Evolutionary conservation across 2,888 invertebrate genomes (phyloP).

Genomic region (Pyrrhia umbra): DNA sequence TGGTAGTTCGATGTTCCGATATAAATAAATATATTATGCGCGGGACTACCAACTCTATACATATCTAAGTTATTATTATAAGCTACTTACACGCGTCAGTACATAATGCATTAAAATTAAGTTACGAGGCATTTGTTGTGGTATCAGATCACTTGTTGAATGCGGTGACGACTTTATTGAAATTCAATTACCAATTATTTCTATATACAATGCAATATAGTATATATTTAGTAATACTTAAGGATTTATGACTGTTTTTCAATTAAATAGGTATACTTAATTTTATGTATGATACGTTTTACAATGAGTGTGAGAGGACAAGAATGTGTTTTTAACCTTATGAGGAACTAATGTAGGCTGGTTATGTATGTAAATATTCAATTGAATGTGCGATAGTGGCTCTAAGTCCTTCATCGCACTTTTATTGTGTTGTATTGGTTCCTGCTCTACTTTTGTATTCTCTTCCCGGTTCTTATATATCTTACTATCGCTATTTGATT

Average conservation of each 20-base stretch:
- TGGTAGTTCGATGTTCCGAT: background rate
- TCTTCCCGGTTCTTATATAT: no score
- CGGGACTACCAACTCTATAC: constrained; percentile 21
- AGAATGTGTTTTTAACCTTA: background rate
- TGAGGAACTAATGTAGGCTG: background rate
- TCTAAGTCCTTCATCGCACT: background rate
- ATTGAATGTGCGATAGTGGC: background rate
- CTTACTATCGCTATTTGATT: background rate
- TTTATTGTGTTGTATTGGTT: background rate
- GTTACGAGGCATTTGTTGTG: constrained; percentile 17
- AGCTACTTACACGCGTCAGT: constrained; percentile 12
- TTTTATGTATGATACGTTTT: constrained; percentile 13
- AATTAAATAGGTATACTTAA: background rate
- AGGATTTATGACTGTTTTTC: constrained; percentile 4
- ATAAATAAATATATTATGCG: background rate
- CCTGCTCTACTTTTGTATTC: no score
- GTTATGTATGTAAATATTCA: constrained; percentile 9
- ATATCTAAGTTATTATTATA: constrained; percentile 33
- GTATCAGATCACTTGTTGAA: constrained; percentile 21
- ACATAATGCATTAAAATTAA: constrained; percentile 30
- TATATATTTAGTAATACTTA: background rate
- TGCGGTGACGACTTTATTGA: constrained; percentile 22
- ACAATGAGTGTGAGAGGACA: constrained; percentile 13
- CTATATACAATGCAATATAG: no score
- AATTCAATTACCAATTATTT: constrained; percentile 21